A percentile compares a stretch with the other conserved stretches of the same genome.
These are phyloP conservation scores for Bombus ignitus DNA, from an alignment of 1,140 invertebrate species.

Conservation along the genomic window DNA sequence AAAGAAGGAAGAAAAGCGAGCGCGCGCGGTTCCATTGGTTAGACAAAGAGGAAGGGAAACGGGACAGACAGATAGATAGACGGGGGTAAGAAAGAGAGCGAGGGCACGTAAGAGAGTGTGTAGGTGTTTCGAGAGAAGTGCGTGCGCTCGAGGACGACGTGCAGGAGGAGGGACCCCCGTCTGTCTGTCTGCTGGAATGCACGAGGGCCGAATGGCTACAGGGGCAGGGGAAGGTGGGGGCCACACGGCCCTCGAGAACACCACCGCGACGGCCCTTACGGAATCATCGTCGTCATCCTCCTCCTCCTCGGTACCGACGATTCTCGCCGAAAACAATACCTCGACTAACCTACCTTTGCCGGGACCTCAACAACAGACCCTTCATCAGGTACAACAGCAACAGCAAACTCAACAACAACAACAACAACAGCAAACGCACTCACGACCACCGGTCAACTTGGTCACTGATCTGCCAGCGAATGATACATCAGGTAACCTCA, in stretches of 20 bases:
- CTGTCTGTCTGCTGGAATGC: conserved; percentile 70
- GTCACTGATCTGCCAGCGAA: conserved; percentile 56
- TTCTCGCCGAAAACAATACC: conserved; percentile 59
- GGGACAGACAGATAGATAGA: conserved; percentile 45
- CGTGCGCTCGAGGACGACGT: conserved; percentile 60
- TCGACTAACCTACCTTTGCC: conserved; percentile 49
- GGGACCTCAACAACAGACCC: conserved; percentile 49
- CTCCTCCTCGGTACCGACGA: conserved; percentile 55
- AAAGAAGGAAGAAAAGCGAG: conserved; percentile 31
- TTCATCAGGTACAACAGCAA: conserved; percentile 62
- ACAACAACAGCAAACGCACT: conserved; percentile 51
- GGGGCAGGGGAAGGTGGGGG: conserved; percentile 63
- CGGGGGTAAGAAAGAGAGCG: conserved; percentile 46
- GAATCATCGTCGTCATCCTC: conserved; percentile 67
- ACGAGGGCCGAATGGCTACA: conserved; percentile 77
- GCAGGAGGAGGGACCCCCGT: conserved; percentile 64
- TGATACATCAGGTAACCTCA: conserved; percentile 67
- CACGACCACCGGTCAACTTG: conserved; percentile 48
- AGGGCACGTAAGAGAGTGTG: conserved; percentile 63
- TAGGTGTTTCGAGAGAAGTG: conserved; percentile 64
- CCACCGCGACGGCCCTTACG: conserved; percentile 58
- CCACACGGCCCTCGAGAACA: conserved; percentile 67
- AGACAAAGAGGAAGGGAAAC: conserved; percentile 30
- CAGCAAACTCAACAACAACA: conserved; percentile 43
- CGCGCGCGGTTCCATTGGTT: conserved; percentile 10